A percentile compares a stretch with the other conserved stretches of the same genome.
Conservation (phyloP, 2,888 invertebrate species). For the Erebia palarica region DNA sequence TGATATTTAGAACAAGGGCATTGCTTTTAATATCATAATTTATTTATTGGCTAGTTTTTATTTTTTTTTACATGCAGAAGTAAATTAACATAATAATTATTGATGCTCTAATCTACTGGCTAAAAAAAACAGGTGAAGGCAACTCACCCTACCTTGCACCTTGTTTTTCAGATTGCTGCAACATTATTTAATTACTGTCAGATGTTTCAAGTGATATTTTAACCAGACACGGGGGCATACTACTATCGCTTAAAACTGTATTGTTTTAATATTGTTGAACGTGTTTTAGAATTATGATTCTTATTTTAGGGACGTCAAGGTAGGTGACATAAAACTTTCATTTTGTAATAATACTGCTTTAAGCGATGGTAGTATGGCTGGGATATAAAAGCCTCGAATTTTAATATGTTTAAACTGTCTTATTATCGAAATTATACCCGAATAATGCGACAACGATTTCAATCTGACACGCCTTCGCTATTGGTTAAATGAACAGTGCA, state of each 20-base stretch:
- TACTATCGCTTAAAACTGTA: no score
- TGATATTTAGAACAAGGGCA: background rate
- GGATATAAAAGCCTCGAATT: background rate
- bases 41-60: background rate
- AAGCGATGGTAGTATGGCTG: background rate
- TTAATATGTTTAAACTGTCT: background rate
- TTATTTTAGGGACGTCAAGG: no score
- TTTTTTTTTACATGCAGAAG: background rate
- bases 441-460: background rate
- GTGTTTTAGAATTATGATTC: no score
- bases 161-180: background rate
- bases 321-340: no score
- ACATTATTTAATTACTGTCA: conserved; percentile 10
- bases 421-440: background rate
- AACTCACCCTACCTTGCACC: conserved; percentile 1
- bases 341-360: no score
- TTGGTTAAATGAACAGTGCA: background rate
- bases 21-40: background rate
- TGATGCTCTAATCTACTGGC: background rate
- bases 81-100: background rate
- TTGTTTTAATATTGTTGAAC: no score
- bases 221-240: background rate
- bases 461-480: background rate
- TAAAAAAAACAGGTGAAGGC: conserved; percentile 8
- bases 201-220: background rate